phyloP scores from a whole-genome alignment of 2,888 invertebrate species.

The Epistrophe eligans region DNA sequence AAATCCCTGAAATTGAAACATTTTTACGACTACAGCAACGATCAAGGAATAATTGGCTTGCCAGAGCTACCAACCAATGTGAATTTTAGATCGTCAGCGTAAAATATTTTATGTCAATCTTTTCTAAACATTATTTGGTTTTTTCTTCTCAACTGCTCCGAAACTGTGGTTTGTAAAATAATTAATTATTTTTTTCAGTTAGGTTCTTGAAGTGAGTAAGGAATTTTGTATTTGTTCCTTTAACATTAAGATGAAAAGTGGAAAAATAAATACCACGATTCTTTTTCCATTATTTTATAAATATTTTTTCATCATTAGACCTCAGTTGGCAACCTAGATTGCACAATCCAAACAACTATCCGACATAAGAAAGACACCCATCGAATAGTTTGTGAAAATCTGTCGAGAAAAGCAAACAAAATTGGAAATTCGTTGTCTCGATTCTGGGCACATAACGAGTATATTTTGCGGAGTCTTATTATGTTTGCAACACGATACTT shows the following conservation, averaged over 20 bases:
- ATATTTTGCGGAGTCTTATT: constrained; percentile 49
- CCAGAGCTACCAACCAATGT: background rate
- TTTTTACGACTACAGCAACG: constrained; percentile 58
- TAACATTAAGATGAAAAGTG: too few species aligned
- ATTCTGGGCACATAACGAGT: constrained; percentile 52
- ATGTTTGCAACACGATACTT: constrained; percentile 61
- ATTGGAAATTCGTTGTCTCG: constrained; percentile 48
- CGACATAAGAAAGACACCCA: constrained; percentile 29
- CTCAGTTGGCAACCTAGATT: background rate
- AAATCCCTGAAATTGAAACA: constrained; percentile 74
- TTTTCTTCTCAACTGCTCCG: too few species aligned
- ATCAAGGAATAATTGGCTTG: constrained; percentile 4
- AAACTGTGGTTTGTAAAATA: too few species aligned
- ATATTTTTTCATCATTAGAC: too few species aligned
- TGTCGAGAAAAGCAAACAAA: constrained; percentile 64
- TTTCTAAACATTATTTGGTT: too few species aligned
- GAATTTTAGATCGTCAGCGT: background rate
- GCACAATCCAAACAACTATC: constrained; percentile 19
- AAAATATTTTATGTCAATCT: too few species aligned
- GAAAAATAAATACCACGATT: too few species aligned
- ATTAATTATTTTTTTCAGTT: too few species aligned
- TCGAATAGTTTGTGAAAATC: constrained; percentile 36
- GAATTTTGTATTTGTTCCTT: too few species aligned
- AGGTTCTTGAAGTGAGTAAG: too few species aligned
- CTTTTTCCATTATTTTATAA: too few species aligned